phyloP scores from a whole-genome alignment of 1,140 invertebrate species.

The Armadillidium nasatum region DNA sequence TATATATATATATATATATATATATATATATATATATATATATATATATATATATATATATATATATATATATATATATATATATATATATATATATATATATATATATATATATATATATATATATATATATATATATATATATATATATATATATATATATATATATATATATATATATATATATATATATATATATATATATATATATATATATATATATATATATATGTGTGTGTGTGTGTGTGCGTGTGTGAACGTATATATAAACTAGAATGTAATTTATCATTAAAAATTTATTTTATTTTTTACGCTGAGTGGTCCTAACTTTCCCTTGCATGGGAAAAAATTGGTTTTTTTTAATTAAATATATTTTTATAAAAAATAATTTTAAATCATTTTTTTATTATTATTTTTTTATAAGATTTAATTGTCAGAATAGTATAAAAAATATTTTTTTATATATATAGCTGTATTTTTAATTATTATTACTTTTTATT shows the following conservation, averaged over 20 bases:
- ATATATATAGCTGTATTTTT: too few species aligned
- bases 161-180: too few species aligned
- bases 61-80: slow-evolving; percentile 24
- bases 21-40: slow-evolving; percentile 18
- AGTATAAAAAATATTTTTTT: too few species aligned
- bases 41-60: slow-evolving; percentile 12
- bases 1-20: slow-evolving; percentile 18
- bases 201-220: slow-evolving; percentile 23
- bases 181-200: slow-evolving; percentile 16
- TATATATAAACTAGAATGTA: not conserved
- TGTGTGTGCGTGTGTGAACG: not conserved
- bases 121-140: too few species aligned
- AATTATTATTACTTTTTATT: too few species aligned
- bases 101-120: slow-evolving; percentile 7
- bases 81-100: slow-evolving; percentile 19
- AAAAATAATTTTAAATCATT: too few species aligned
- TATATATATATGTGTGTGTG: slow-evolving; percentile 17
- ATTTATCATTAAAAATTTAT: not conserved
- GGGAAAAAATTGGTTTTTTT: too few species aligned
- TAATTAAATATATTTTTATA: too few species aligned
- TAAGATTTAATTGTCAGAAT: too few species aligned
- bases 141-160: too few species aligned
- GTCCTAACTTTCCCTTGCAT: not conserved
- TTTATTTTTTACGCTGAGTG: not conserved
- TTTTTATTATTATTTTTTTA: too few species aligned